phyloP scores from a whole-genome alignment of 2,113 vertebrate species.

The Chunga burmeisteri region DNA sequence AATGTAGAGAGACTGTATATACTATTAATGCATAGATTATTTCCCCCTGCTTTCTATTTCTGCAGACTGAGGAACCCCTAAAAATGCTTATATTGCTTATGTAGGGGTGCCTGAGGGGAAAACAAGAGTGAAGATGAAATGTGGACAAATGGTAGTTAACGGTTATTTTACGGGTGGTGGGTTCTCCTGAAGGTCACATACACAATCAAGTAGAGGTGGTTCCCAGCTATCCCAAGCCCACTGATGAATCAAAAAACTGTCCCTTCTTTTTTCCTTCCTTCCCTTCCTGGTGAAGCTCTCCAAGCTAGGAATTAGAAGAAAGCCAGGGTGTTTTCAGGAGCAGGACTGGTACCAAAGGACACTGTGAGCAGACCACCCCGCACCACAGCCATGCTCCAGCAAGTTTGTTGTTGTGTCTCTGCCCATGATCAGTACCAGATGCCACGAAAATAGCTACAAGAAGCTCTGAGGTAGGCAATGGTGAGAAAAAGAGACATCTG shows the following conservation, averaged over 20 bases:
- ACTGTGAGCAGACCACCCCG: neutral
- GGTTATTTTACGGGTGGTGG: neutral
- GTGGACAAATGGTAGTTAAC: neutral
- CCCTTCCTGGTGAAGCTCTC: neutral
- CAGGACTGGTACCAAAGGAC: neutral
- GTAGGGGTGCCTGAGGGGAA: neutral
- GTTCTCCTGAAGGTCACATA: neutral
- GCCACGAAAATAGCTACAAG: neutral
- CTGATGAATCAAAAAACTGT: accelerated
- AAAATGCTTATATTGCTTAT: neutral
- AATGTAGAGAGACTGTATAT: neutral
- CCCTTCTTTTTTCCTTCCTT: neutral
- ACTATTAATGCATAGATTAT: neutral
- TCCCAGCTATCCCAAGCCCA: neutral
- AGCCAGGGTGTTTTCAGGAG: neutral
- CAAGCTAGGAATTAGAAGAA: neutral
- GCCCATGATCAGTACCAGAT: neutral
- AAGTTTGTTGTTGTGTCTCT: neutral
- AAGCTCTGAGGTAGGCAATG: neutral
- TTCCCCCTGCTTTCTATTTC: neutral
- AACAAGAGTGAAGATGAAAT: neutral
- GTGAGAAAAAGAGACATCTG: neutral
- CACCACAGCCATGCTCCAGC: neutral
- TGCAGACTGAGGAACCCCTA: neutral
- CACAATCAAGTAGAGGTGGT: neutral